Evolutionary conservation across 2,797 vertebrate genomes (phyloP), one percentile per base, ranked within the genome.

Genomic region (Peromyscus attwateri): DNA sequence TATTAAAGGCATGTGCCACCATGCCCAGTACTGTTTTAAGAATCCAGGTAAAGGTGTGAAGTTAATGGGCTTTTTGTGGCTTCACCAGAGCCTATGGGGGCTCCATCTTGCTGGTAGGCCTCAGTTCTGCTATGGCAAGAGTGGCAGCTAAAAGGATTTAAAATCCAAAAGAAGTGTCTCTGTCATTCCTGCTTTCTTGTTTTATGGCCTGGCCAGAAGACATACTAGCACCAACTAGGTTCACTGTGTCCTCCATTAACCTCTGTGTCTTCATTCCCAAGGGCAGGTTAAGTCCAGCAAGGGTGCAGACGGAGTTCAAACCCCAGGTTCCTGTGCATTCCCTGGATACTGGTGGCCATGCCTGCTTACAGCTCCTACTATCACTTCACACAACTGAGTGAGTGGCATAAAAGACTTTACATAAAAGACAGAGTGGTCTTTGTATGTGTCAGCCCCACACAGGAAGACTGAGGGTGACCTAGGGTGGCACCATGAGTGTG

Each of bases 131-230:
- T 97, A 96, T 91, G 95, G 98, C 98, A 97, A 97, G 96, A 98
- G 96, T 95, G 96, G 98, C 96, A 98, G 98, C 98, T 98, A 98
- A 96, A 97, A 98, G 96, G 97, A 98, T 97, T 98, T 98, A 98
- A 98, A 98, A 98, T 98, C 98, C 98, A 98, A 98, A 98, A 97
- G 96, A 98, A 98, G 97, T 0, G 23, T 98, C 96, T 98, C 96
- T 95, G 96, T 98, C 97, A 96, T 97, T 98, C 98, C 97, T 97
- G 55, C 25, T 60, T 75, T 83, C 88, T 46, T 82, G 97, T 98
- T 98, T 98, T 98, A 98, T 80, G 95, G 98, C 97, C 97, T 98
- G 98, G 97, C 92, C 90, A 97, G 97, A 98, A 97, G 98, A 98
- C 94, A 98, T 95, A 98, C 97, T 92, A 98, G 98, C 96, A 89